Percentiles rank a stretch among this genome's conserved stretches.
Conservation (phyloP, 2,797 vertebrate species). For the Lepus townsendii region DNA sequence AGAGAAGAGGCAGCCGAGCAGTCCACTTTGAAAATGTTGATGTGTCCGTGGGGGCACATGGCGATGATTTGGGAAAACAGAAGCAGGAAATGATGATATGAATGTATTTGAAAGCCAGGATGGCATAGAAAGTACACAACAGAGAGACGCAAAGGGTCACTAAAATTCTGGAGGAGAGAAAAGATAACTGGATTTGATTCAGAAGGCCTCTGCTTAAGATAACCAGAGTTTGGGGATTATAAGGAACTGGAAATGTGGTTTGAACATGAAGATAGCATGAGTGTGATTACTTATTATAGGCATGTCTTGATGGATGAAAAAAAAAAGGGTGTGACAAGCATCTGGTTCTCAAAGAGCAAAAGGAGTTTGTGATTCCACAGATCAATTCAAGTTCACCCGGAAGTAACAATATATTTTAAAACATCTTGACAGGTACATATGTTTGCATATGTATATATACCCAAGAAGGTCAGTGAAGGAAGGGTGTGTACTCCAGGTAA, state of each 20-base stretch:
- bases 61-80: background rate
- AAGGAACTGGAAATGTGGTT: fast-evolving
- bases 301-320: background rate
- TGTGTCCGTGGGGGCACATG: background rate
- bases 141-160: fast-evolving
- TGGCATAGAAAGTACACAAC: fast-evolving
- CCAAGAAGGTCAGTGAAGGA: background rate
- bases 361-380: background rate
- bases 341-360: background rate
- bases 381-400: background rate
- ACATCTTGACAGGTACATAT: fast-evolving
- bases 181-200: background rate
- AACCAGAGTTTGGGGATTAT: background rate
- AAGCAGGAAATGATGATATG: fast-evolving
- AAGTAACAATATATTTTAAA: background rate
- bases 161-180: background rate
- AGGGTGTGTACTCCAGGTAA: fast-evolving
- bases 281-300: background rate
- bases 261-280: background rate
- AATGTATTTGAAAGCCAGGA: too few species aligned
- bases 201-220: background rate
- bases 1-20: fast-evolving
- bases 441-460: fast-evolving
- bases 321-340: background rate
- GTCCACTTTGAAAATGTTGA: background rate